A percentile compares a stretch with the other conserved stretches of the same genome.
These are phyloP conservation scores for Penaeus japonicus DNA, from an alignment of 1,140 invertebrate species.

Conservation along the genomic window DNA sequence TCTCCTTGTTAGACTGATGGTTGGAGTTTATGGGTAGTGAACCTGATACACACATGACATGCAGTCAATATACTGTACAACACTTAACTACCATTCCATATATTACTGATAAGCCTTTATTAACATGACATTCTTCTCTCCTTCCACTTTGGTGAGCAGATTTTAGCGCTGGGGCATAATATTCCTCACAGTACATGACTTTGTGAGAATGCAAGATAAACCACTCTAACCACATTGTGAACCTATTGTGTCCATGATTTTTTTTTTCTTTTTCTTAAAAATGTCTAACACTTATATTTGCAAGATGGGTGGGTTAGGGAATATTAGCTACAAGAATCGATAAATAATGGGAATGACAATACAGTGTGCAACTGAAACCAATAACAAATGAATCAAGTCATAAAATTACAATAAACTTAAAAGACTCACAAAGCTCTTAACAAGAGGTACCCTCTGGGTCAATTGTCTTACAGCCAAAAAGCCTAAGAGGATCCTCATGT, in stretches of 20 bases:
- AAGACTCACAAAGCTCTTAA: not conserved
- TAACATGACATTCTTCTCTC: constrained; percentile 36
- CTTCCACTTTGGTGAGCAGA: constrained; percentile 53
- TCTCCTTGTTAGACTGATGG: not conserved
- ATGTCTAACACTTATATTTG: constrained; percentile 47
- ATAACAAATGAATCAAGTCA: constrained; percentile 46
- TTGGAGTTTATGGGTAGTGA: constrained; percentile 14
- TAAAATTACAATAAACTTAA: constrained; percentile 39
- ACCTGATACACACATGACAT: constrained; percentile 36
- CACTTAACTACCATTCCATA: constrained; percentile 54
- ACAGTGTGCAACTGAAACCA: constrained; percentile 53
- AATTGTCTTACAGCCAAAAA: not conserved
- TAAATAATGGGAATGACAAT: constrained; percentile 55
- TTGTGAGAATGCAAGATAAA: constrained; percentile 28
- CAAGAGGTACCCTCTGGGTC: not conserved
- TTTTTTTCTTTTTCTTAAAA: constrained; percentile 27
- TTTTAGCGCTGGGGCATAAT: constrained; percentile 13
- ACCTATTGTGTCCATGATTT: constrained; percentile 17
- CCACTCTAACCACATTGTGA: constrained; percentile 25
- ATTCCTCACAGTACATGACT: constrained; percentile 31
- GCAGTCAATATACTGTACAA: constrained; percentile 51
- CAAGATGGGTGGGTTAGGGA: constrained; percentile 40
- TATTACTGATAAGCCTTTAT: constrained; percentile 50
- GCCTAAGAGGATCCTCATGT: constrained; percentile 10
- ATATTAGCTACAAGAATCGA: constrained; percentile 35